phyloP scores from a whole-genome alignment of 1,140 invertebrate genomes.

The Cotesia chilonis region DNA sequence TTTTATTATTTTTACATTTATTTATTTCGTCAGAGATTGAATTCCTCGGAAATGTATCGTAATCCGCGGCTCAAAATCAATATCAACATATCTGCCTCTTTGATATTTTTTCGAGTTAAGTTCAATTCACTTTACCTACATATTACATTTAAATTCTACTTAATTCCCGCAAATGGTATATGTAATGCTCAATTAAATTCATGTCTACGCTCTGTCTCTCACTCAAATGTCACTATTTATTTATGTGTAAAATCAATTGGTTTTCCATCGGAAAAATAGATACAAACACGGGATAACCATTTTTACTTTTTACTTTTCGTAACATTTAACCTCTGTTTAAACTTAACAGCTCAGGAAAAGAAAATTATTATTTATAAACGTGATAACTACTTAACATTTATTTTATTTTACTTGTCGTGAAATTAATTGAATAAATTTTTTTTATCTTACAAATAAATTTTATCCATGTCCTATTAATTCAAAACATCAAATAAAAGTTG shows the following conservation, averaged over 20 bases:
- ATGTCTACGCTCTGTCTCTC: slow-evolving; percentile 3
- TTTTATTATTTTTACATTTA: not conserved
- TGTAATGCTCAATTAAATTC: slow-evolving; percentile 15
- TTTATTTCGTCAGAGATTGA: no score
- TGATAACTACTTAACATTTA: slow-evolving; percentile 18
- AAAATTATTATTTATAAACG: not conserved
- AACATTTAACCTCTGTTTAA: slow-evolving; percentile 19
- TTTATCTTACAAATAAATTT: no score
- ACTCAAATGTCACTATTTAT: no score
- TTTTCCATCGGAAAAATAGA: not conserved
- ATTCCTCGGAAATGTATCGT: no score
- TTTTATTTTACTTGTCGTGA: no score
- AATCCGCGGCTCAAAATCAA: no score
- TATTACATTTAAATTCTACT: not conserved
- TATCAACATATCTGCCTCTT: no score
- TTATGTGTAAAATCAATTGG: not conserved
- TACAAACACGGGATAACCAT: not conserved
- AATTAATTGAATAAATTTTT: no score
- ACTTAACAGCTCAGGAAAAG: not conserved
- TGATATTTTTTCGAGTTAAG: not conserved
- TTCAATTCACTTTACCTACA: not conserved
- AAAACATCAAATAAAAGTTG: no score
- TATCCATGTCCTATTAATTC: no score
- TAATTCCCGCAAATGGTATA: not conserved
- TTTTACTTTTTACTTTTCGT: not conserved